Base-by-base conservation (phyloP, 2,888 invertebrate species). In the Cordilura impudica region DNA sequence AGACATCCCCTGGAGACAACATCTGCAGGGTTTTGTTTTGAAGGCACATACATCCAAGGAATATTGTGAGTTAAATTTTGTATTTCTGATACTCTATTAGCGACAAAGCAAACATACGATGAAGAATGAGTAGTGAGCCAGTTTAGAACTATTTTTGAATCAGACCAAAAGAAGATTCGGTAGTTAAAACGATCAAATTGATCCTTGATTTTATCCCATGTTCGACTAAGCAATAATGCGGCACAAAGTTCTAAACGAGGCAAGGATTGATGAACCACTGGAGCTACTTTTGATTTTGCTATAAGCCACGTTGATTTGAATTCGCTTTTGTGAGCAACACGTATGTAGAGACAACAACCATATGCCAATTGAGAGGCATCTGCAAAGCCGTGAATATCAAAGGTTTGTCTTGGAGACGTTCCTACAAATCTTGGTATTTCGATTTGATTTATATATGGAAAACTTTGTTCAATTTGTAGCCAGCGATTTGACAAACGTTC, bases 131-230 rank as follows among this genome's bases (percentile, higher is more conserved):
- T 54, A 0, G 23, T 49, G 10, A 65, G 35, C 65, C 65, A 65
- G n/a, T 35, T 49, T n/a, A 65, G 14, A 70, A 75, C 79, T 73
- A 79, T n/a, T n/a, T n/a, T n/a, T n/a, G n/a, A n/a, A n/a, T n/a
- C n/a, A n/a, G n/a, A n/a, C n/a, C n/a, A n/a, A n/a, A 81, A 75
- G 10, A 31, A 70, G 5, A 70, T 26, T 4, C 21, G n/a, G 18
- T 43, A 23, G 39, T 14, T 21, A 16, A n/a, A 67, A 4, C 8
- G 7, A 16, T 51, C 29, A 19, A 51, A 31, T 14, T 65, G 19
- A 14, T 35, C 3, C n/a, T 51, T 21, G 10, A 71, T 65, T 63
- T 74, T 71, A 2, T 35, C 16, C 63, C 72, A 63, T 12, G 53
- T 35, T 51, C 14, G 12, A 23, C 51, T 23, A 6, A 49, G n/a